Percentiles rank a stretch among this genome's conserved stretches.
Conservation (phyloP, 2,113 vertebrate species). For the Odontesthes bonariensis region DNA sequence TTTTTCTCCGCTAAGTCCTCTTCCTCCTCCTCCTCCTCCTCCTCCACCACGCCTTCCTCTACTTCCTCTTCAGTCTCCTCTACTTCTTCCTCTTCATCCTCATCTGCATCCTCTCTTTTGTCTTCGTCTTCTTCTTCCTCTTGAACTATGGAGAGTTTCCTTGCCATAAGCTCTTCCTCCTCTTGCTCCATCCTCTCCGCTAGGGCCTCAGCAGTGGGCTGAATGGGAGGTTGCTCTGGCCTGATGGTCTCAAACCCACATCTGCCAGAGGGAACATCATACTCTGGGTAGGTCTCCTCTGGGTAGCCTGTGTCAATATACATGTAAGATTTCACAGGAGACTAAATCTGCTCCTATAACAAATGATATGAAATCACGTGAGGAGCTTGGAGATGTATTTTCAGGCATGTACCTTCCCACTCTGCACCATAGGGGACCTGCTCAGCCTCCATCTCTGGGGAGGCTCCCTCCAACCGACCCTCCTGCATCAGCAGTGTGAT, state of each 20-base stretch:
- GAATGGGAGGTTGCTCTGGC: conserved; percentile 76
- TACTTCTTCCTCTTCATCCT: conserved; percentile 10
- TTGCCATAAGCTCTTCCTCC: conserved; percentile 79
- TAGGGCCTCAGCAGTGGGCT: conserved; percentile 90
- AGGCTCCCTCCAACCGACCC: conserved; percentile 87
- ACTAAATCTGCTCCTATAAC: background rate
- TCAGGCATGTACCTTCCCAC: conserved; percentile 88
- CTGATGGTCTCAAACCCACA: conserved; percentile 77
- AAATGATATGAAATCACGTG: background rate
- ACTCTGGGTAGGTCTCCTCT: conserved; percentile 92
- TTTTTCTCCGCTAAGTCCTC: conserved; percentile 62
- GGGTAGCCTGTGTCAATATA: conserved; percentile 89
- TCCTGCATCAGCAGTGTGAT: conserved; percentile 93
- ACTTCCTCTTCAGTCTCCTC: conserved; percentile 45
- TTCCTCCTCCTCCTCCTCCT: conserved; percentile 48
- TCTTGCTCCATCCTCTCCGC: conserved; percentile 89
- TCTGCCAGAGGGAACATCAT: conserved; percentile 78
- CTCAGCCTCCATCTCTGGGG: conserved; percentile 96
- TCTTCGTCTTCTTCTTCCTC: conserved; percentile 64
- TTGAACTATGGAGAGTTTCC: conserved; percentile 69
- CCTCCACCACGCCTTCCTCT: conserved; percentile 6
- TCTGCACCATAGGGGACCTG: conserved; percentile 90
- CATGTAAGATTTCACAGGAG: conserved; percentile 3
- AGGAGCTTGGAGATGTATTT: background rate
- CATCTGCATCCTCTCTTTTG: background rate